Evolutionary conservation across 2,888 invertebrate genomes (phyloP).

Genomic region (Drosophila ochracea): DNA sequence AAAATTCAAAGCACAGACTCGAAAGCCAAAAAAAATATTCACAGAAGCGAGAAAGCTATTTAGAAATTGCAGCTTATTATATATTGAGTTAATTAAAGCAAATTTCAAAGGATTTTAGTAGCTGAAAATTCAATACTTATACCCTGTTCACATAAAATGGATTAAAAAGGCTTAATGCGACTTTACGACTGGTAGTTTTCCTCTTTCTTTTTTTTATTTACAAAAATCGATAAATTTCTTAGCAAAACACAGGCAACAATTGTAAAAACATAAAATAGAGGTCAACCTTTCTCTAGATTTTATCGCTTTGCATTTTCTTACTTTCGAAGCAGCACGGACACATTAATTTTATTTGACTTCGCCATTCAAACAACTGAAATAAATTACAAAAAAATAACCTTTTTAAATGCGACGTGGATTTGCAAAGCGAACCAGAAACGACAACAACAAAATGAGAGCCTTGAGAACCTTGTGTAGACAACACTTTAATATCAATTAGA

Average conservation of each 20-base stretch:
- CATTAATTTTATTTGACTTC: background rate
- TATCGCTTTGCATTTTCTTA: background rate
- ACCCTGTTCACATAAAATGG: background rate
- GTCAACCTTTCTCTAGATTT: background rate
- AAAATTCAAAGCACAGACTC: conserved; percentile 57
- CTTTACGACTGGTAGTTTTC: background rate
- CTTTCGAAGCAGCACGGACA: background rate
- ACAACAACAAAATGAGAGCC: background rate
- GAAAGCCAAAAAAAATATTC: conserved; percentile 46
- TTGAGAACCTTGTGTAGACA: background rate
- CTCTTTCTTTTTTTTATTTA: background rate
- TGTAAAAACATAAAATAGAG: background rate
- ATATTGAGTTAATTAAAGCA: conserved; percentile 66
- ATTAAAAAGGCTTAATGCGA: background rate
- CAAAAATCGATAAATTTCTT: background rate
- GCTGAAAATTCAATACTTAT: conserved; percentile 43
- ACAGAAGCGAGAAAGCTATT: background rate
- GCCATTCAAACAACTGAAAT: background rate
- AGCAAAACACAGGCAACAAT: background rate
- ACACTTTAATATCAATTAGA: background rate
- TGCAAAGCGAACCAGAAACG: background rate
- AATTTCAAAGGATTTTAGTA: conserved; percentile 67
- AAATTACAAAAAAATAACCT: background rate
- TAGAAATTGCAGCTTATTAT: conserved; percentile 52
- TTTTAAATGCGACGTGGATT: background rate